Evolutionary conservation across 2,113 vertebrate species (phyloP), one percentile per base, ranked within the genome.

Genomic region (Rhodinocichla rosea): DNA sequence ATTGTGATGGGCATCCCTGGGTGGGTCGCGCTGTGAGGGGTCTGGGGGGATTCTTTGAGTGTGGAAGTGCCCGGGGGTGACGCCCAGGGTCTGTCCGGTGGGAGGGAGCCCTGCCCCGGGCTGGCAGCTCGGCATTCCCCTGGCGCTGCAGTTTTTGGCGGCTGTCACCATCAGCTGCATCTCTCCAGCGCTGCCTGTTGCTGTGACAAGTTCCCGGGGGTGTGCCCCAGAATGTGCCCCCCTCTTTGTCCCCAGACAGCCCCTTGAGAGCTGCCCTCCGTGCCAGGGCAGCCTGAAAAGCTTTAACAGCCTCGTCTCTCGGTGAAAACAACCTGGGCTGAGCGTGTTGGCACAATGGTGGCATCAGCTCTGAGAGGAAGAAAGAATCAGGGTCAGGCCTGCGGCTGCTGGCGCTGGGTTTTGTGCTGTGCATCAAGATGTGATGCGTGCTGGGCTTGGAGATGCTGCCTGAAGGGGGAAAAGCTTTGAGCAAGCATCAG

Each of bases 31-130:
- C 47, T 9, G 37, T 2, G 28, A 39, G 53, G 52, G 71, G 42
- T 3, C 8, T 7, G 30, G 11, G 59, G 64, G 44, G n/a, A 5
- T 6, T 8, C 40, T 32, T 4, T 9, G 9, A 1, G 20, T 1
- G 44, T 7, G 32, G 19, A 11, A 12, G 15, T 13, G 17, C 19
- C 49, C 5, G 21, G 50, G 56, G 76, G 50, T 52, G 55, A 13
- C 74, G 3, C 40, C 4, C 50, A 0, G 69, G 56, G 8, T 30
- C 33, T n/a, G 56, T 4, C n/a, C 2, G 45, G 19, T 9, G 39
- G 60, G 12, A 40, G 50, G 63, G 42, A 22, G 50, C 26, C 49
- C 44, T n/a, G 59, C 74, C 52, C 50, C 28, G 33, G 39, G 30
- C 57, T 3, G 44, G 53, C 55, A 74, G 53, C 45, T 11, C 23